A percentile compares a stretch with the other conserved stretches of the same genome.
Conservation (phyloP, 2,888 invertebrate species). For the Pinctada fucata region DNA sequence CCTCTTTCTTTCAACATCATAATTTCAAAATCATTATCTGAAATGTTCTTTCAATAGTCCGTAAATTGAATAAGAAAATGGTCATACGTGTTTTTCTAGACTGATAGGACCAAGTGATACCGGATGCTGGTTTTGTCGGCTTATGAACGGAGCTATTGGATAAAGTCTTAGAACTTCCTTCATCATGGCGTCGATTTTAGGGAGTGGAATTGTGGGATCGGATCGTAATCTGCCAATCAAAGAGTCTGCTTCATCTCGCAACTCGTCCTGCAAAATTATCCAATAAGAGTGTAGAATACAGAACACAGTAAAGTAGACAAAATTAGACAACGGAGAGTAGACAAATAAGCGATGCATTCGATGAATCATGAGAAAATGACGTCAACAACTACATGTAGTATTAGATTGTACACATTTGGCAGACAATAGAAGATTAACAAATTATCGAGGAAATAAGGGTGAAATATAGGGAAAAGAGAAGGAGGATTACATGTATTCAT, state of each 20-base stretch:
- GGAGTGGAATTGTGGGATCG: constrained; percentile 47
- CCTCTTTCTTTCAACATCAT: too few relatives aligned
- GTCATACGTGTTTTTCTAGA: constrained; percentile 49
- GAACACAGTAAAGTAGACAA: neutral
- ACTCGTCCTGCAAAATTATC: constrained; percentile 44
- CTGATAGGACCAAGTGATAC: constrained; percentile 49
- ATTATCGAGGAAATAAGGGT: too few relatives aligned
- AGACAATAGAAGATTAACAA: too few relatives aligned
- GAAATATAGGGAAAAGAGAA: too few relatives aligned
- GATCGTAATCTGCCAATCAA: constrained; percentile 41
- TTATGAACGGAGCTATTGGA: constrained; percentile 63
- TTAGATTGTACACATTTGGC: too few relatives aligned
- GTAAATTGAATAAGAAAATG: neutral
- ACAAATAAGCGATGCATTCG: neutral
- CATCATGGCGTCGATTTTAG: constrained; percentile 55
- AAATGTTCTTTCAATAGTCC: too few relatives aligned
- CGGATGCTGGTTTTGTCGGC: constrained; percentile 49
- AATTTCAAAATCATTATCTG: too few relatives aligned
- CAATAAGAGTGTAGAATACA: neutral
- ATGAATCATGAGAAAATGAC: too few relatives aligned
- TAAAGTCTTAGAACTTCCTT: constrained; percentile 56
- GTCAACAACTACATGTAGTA: too few relatives aligned
- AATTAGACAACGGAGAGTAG: neutral
- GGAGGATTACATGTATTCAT: too few relatives aligned
- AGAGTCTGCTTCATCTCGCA: constrained; percentile 53